These are phyloP conservation scores for Plagodis dolabraria DNA, from an alignment of 2,888 invertebrate genomes.

Conservation along the genomic window DNA sequence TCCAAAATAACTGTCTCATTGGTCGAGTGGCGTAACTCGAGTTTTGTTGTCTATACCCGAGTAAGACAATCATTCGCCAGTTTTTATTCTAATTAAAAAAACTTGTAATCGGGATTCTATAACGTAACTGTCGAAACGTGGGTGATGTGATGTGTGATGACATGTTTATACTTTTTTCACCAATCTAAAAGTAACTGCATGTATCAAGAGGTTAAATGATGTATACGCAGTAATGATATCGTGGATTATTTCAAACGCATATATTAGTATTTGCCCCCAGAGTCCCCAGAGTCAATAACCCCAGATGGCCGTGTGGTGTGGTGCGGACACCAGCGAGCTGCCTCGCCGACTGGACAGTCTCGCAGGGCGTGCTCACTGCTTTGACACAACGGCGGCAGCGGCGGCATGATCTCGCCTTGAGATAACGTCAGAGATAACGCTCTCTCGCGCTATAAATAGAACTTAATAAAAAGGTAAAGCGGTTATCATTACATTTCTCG, in stretches of 20 bases:
- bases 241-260: slow-evolving; percentile 36
- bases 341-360: slow-evolving; percentile 39
- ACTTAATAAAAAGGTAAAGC: slow-evolving; percentile 75
- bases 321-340: slow-evolving; percentile 32
- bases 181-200: too few species aligned
- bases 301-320: slow-evolving; percentile 39
- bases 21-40: too few species aligned
- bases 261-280: slow-evolving; percentile 36
- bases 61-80: too few species aligned
- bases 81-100: too few species aligned
- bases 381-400: slow-evolving; percentile 40
- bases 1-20: too few species aligned
- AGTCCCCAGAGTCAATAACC: slow-evolving; percentile 49
- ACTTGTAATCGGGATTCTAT: too few species aligned
- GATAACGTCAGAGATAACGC: slow-evolving; percentile 80
- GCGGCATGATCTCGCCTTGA: slow-evolving; percentile 71
- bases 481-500: slow-evolving; percentile 62
- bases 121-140: too few species aligned
- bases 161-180: too few species aligned
- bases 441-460: slow-evolving; percentile 75
- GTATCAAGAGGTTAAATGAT: too few species aligned
- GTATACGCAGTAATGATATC: slow-evolving; percentile 27
- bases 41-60: too few species aligned
- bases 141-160: too few species aligned
- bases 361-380: slow-evolving; percentile 41